Evolutionary conservation across 2,888 invertebrate species (phyloP).

Genomic region (Pammene fasciana): DNA sequence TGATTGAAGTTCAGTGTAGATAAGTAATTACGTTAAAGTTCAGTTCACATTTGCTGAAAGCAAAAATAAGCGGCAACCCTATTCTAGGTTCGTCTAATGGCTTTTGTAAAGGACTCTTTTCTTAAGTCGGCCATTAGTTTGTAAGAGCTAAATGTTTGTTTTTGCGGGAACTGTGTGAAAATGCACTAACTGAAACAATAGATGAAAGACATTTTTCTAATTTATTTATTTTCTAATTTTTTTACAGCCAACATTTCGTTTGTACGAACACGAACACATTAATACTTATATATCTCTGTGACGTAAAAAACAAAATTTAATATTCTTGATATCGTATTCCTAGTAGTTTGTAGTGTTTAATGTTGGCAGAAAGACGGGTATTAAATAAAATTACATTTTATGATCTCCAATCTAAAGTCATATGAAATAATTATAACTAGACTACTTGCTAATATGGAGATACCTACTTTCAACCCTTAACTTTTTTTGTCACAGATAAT

Average conservation of each 20-base stretch:
- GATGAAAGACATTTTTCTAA: neutral
- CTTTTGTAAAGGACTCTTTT: slow-evolving; percentile 1
- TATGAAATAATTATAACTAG: neutral
- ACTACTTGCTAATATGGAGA: neutral
- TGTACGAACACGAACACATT: too few relatives aligned
- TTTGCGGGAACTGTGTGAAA: neutral
- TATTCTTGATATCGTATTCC: too few relatives aligned
- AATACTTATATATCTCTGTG: too few relatives aligned
- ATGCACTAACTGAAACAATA: neutral
- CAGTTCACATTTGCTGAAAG: neutral
- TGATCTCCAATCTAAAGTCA: too few relatives aligned
- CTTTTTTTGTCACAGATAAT: neutral
- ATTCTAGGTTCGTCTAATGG: neutral
- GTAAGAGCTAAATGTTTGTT: slow-evolving; percentile 9
- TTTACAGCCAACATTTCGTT: too few relatives aligned
- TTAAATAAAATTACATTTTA: too few relatives aligned
- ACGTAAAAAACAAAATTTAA: too few relatives aligned
- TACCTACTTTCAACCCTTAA: neutral
- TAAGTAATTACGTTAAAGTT: too few relatives aligned
- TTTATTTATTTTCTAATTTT: neutral
- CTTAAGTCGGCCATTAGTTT: slow-evolving; percentile 5
- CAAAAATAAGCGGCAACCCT: neutral
- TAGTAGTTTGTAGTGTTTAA: too few relatives aligned
- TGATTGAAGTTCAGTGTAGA: too few relatives aligned
- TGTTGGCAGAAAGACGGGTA: too few relatives aligned